Evolutionary conservation across 1,140 invertebrate genomes (phyloP).

Genomic region (Mercenaria mercenaria): DNA sequence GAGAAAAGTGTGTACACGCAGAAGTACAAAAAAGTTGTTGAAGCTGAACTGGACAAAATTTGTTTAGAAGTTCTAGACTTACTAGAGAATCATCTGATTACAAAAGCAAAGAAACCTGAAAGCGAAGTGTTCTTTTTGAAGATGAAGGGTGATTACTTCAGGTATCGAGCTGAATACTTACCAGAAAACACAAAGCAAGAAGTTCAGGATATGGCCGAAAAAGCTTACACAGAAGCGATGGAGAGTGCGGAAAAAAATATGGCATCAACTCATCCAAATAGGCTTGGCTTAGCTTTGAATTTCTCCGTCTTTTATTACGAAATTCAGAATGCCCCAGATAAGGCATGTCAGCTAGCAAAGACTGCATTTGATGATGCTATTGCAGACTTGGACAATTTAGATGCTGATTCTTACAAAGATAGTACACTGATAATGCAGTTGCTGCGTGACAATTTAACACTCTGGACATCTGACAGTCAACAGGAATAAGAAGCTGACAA

Average conservation of each 20-base stretch:
- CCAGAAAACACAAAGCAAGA: conserved; percentile 90
- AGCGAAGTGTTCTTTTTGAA: conserved; percentile 99
- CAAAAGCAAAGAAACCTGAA: conserved; percentile 87
- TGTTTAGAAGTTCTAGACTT: conserved; percentile 98
- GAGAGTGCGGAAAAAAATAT: conserved; percentile 99
- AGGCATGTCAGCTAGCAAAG: conserved; percentile 99
- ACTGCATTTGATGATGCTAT: conserved; percentile 99
- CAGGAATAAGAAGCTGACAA: conserved; percentile 68
- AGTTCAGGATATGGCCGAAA: conserved; percentile 97
- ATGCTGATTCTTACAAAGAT: conserved; percentile 99
- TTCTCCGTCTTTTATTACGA: conserved; percentile 99
- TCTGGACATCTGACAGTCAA: conserved; percentile 81
- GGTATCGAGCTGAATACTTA: conserved; percentile 99
- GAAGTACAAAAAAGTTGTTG: conserved; percentile 97
- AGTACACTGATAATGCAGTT: conserved; percentile 99
- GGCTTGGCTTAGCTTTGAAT: conserved; percentile 99
- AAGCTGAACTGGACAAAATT: conserved; percentile 99
- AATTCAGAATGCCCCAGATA: conserved; percentile 99
- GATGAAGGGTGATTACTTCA: conserved; percentile 99
- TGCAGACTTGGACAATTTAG: conserved; percentile 99
- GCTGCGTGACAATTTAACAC: conserved; percentile 98
- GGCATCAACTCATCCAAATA: conserved; percentile 99
- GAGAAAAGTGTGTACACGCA: conserved; percentile 87
- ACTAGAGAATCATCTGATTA: conserved; percentile 98
- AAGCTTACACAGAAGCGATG: conserved; percentile 99